A percentile compares a stretch with the other conserved stretches of the same genome.
Conservation (phyloP, 2,797 vertebrate genomes). For the Darevskia mixta region DNA sequence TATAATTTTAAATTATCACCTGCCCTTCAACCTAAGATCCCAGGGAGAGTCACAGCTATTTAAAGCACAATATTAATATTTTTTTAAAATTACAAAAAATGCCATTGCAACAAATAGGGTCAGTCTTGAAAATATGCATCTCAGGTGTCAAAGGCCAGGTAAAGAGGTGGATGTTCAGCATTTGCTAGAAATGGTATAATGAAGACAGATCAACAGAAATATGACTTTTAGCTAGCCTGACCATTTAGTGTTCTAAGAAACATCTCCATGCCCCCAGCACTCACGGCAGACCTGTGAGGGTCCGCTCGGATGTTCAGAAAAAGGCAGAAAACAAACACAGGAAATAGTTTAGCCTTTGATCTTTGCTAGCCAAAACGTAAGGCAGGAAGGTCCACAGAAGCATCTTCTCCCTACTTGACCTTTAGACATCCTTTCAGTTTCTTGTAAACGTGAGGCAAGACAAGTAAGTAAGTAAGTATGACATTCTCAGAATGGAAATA, state of each 20-base stretch:
- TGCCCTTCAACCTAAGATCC: no score
- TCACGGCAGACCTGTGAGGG: neutral
- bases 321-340: neutral
- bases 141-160: no score
- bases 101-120: no score
- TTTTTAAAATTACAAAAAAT: no score
- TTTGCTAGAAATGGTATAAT: no score
- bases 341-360: neutral
- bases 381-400: neutral
- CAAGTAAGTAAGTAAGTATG: constrained; percentile 12
- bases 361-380: neutral
- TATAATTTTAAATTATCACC: no score
- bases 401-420: constrained; percentile 6
- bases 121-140: no score
- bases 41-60: no score
- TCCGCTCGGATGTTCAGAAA: neutral
- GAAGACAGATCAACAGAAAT: neutral
- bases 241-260: neutral
- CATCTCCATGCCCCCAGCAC: neutral
- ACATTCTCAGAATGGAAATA: constrained; percentile 6
- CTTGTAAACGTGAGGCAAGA: neutral
- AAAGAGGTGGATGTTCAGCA: no score
- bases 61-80: no score
- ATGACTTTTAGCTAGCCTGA: neutral
- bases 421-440: constrained; percentile 2